Percentiles rank a stretch among this genome's conserved stretches.
Conservation (phyloP, 2,888 invertebrate species). For the Xylocampa areola region DNA sequence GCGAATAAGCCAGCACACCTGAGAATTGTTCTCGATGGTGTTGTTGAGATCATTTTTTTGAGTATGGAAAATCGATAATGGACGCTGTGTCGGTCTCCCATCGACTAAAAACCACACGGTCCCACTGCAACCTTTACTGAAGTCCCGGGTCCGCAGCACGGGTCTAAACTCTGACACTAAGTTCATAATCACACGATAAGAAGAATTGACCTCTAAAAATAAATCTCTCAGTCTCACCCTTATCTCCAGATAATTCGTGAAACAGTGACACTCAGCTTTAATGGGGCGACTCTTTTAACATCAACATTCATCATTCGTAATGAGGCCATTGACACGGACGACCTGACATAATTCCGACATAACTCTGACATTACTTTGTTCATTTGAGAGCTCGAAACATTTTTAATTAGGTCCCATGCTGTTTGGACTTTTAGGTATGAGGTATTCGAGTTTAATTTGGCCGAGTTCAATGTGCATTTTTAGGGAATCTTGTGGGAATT, state of each 20-base stretch:
- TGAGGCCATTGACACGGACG: constrained; percentile 79
- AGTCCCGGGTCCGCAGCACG: too few species aligned
- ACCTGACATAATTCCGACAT: constrained; percentile 47
- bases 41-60: too few species aligned
- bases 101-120: too few species aligned
- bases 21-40: too few species aligned
- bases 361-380: constrained; percentile 64
- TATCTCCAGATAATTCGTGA: constrained; percentile 68
- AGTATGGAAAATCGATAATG: too few species aligned
- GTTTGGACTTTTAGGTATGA: constrained; percentile 34
- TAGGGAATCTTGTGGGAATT: constrained; percentile 7
- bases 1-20: too few species aligned
- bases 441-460: constrained; percentile 33
- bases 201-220: too few species aligned
- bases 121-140: too few species aligned
- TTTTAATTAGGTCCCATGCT: constrained; percentile 48
- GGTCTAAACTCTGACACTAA: too few species aligned
- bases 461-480: constrained; percentile 23
- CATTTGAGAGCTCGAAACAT: constrained; percentile 52
- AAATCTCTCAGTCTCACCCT: too few species aligned
- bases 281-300: constrained; percentile 82
- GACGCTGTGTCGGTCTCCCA: too few species aligned
- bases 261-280: constrained; percentile 73
- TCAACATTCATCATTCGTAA: constrained; percentile 83
- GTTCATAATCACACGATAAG: too few species aligned